Evolutionary conservation across 2,888 invertebrate species (phyloP), one percentile per base, ranked within the genome.

Genomic region (Bembecia ichneumoniformis): DNA sequence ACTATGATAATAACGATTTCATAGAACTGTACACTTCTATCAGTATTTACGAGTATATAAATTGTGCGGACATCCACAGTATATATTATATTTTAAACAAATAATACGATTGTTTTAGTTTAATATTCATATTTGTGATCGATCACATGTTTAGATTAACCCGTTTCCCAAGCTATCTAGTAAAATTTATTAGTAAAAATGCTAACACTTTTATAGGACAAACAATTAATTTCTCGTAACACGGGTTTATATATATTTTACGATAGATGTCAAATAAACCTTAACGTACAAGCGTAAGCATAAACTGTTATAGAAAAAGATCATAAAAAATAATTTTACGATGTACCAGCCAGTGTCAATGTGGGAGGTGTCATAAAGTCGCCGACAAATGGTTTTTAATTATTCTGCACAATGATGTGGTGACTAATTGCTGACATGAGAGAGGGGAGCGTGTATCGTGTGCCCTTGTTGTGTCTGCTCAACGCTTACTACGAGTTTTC

Each of bases 361-460:
- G 40, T 40, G 40, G 28, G 28, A 28, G 28, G 28, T 28, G n/a
- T 14, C 40, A 40, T 40, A 40, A 40, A 40, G 54, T 35, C 51
- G 48, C 50, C 55, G 55, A 52, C 55, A 58, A 55, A 58, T 53
- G 57, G 65, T 71, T 72, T 77, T 72, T 77, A 74, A 77, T 77
- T 73, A 72, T 71, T 62, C 55, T 50, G 53, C 60, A 62, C 68
- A 65, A 67, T 75, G 67, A 73, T 66, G 70, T 62, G 59, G 54
- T 68, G 73, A 75, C 74, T 71, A 73, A 76, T 71, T 68, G 68
- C 66, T 66, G 71, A 73, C 70, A 64, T 60, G 59, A 51, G 53
- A 50, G 52, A 47, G 49, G 52, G 47, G 49, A 49, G 50, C 11
- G 40, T 13, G 14, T 40, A 40, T 17, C 4, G 13, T 44, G 44